phyloP scores from a whole-genome alignment of 2,113 vertebrate species.

The Apus apus region DNA sequence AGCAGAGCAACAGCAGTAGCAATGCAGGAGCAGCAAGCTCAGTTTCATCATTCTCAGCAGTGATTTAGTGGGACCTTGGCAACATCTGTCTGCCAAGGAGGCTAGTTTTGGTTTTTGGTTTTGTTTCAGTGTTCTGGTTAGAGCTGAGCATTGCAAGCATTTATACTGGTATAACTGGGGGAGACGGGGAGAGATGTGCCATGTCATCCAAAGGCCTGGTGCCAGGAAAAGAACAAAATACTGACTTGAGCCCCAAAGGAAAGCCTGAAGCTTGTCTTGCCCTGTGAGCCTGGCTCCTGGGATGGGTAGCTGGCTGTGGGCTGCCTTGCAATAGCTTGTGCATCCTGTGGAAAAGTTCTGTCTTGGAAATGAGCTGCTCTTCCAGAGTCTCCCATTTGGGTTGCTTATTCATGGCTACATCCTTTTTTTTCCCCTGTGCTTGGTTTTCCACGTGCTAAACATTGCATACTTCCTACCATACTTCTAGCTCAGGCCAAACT shows the following conservation, averaged over 20 bases:
- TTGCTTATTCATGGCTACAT: background rate
- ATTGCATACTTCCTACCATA: background rate
- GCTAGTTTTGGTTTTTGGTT: background rate
- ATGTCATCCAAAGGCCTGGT: background rate
- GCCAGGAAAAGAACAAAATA: background rate
- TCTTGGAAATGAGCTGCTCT: background rate
- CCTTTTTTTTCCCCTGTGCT: background rate
- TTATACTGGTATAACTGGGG: background rate
- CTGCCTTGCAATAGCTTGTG: background rate
- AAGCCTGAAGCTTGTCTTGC: background rate
- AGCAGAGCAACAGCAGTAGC: background rate
- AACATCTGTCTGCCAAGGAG: background rate
- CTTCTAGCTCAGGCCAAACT: background rate
- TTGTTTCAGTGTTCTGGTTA: background rate
- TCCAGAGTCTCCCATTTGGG: background rate
- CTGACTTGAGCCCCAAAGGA: background rate
- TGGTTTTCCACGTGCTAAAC: background rate
- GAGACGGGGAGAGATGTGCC: background rate
- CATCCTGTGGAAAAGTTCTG: background rate
- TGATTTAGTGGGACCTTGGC: background rate
- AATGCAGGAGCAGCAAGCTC: background rate
- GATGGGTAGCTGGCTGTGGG: fast-evolving
- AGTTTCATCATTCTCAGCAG: background rate
- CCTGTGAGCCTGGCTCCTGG: fast-evolving
- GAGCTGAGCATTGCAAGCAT: background rate